Evolutionary conservation across 2,113 vertebrate genomes (phyloP), one percentile per base, ranked within the genome.

Genomic region (Proteles cristata): DNA sequence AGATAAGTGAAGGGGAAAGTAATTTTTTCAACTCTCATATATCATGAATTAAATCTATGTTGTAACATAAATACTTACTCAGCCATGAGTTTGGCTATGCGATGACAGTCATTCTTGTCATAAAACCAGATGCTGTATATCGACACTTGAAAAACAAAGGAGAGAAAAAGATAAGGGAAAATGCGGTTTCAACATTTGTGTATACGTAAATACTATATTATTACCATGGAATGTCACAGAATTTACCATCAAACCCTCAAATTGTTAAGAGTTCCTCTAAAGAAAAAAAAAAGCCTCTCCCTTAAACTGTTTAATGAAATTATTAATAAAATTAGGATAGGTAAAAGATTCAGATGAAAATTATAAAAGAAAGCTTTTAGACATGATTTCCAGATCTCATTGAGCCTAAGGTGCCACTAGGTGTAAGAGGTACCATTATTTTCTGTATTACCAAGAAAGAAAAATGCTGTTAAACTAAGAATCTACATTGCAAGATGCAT

Each of bases 121-220:
- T 99, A 99, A 98, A 99, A 99, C 99, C 99, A 99, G 99, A 99
- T 99, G 98, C 99, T 99, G 98, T 99, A 99, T 99, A 99, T 99
- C 73, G 99, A 99, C 99, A 99, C 99, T 99, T 99, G 98, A 98
- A 98, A 98, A 98, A 97, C 84, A 88, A 98, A 98, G 71, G 26
- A 43, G 69, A 92, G 89, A 97, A 55, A 97, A 93, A 50, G 50
- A 31, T 97, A 80, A 98, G 88, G 85, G 19, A 85, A 96, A 92
- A 76, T 74, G 50, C 93, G 26, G 35, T 69, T 94, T 79, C 31
- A 92, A 85, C 14, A 94, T 76, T 43, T 19, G 66, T 6, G 26
- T 73, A 17, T 77, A 97, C 28, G 81, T 76, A 95, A 92, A 58
- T 55, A 92, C 95, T 17, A 55, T 31, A 43, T 66, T 45, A 65